Base-by-base conservation (phyloP, 2,797 vertebrate genomes). In the Darevskia nairensis region DNA sequence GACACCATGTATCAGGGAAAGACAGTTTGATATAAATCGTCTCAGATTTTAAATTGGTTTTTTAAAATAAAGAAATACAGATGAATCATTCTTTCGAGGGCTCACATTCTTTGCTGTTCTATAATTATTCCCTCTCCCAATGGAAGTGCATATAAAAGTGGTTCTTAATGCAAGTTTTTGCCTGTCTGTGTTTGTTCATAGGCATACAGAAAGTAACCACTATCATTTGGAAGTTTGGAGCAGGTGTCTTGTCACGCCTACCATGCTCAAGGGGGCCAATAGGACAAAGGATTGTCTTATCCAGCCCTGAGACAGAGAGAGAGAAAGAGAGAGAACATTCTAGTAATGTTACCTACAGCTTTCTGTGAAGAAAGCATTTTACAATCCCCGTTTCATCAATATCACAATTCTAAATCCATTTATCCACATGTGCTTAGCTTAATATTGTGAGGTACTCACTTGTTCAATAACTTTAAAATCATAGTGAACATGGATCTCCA, bases 21-120 rank as follows among this genome's bases (percentile, higher is more conserved):
- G 77, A 86, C 66, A 86, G 29, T 74, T 74, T 27, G 72, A 61
- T 64, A 77, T 64, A 85, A 85, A 76, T 76, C 76, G 35, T 85
- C 35, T 44, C 55, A 80, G 13, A 59, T 80, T 80, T 80, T 80
- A 80, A 79, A 80, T 71, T 55, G 76, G 55, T 25, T 72, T 71
- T 39, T 69, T 21, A 10, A 55, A 61, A 55, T 55, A 55, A 85
- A 78, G 66, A 35, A 79, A 50, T 44, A 55, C n/a, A 39, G 77
- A 71, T 80, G 44, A 86, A 59, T 80, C 44, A 84, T 75, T 75
- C 75, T 78, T 77, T 75, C 23, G 8, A 74, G 46, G 29, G 19
- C 21, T 35, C 75, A 79, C 25, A 10, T 59, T 59, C n/a, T 29
- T 50, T 86, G 23, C 25, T 21, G 29, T 46, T 79, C 76, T 68